Evolutionary conservation across 92 coral and sea anemone species (phyloP), one percentile per base, ranked within the genome.

Genomic region (Siderastrea radians): DNA sequence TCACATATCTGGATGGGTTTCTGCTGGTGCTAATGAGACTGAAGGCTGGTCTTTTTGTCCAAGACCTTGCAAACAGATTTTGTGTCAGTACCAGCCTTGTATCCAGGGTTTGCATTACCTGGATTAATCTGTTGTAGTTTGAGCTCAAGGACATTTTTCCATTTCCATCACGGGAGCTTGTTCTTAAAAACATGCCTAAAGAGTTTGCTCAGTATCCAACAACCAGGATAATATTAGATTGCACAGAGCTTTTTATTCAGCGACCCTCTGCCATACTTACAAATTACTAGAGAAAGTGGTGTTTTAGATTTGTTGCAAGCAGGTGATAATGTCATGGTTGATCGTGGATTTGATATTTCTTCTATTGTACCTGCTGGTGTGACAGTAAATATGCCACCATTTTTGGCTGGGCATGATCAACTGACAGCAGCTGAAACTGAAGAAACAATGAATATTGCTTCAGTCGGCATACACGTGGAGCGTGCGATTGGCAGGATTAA

Each of bases 281-380:
- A 55, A 69, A 90, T 90, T 5, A 89, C 88, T 12, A 69, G 62
- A 66, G 82, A 89, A 55, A 74, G 84, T 76, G 93, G 93, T 4
- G 67, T 84, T 15, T 12, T 90, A 5, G 76, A 78, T 53, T 80
- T 66, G 19, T 60, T 89, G 60, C 60, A 68, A 44, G 58, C 79
- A 46, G 91, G 91, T 73, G 94, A 82, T 55, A 90, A 86, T 86
- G 84, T 90, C 9, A 90, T 90, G 90, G 93, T 86, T 45, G 89
- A 90, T 50, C 77, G 93, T 61, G 96, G 96, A 26, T 26, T 63
- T 63, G 44, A 8, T 63, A 38, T 63, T 44, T 63, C 68, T 63
- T 5, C 68, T 63, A 44, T 63, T 44, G 16, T 63, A 63, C 43
- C 68, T 63, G 17, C 68, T 63, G 68, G 16, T 63, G 43, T 52